phyloP scores from a whole-genome alignment of 2,888 invertebrate genomes.

The Trissolcus brochymenae region DNA sequence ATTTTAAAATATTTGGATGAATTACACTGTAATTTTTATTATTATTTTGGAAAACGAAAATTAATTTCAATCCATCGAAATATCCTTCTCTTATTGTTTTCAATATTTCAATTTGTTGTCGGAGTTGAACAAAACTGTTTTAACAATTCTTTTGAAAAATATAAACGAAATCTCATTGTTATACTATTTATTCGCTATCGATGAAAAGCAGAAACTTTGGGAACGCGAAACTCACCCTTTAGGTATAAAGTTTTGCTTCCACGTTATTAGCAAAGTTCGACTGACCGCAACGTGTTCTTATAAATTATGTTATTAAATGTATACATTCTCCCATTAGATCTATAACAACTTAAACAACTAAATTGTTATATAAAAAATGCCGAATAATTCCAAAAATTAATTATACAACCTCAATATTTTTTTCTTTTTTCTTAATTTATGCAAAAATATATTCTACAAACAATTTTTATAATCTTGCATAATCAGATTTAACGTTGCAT shows the following conservation, averaged over 20 bases:
- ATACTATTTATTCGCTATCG: conserved; percentile 63
- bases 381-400: no score
- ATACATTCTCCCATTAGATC: conserved; percentile 11
- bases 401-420: no score
- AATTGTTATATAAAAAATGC: no score
- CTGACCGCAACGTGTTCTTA: conserved; percentile 72
- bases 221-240: conserved; percentile 67
- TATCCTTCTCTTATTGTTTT: no score
- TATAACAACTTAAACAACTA: background rate
- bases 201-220: conserved; percentile 73
- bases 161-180: conserved; percentile 38
- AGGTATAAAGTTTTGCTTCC: conserved; percentile 62
- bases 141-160: conserved; percentile 39
- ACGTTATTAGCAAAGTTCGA: conserved; percentile 74
- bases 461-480: no score
- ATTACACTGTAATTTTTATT: conserved; percentile 42
- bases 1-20: conserved; percentile 24
- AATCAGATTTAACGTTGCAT: no score
- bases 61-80: no score
- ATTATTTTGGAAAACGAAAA: no score
- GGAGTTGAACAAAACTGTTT: no score
- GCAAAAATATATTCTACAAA: no score
- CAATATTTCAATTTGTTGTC: no score
- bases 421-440: no score
- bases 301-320: conserved; percentile 65